Evolutionary conservation across 2,888 invertebrate species (phyloP).

Genomic region (Apomyelois bistriatella): DNA sequence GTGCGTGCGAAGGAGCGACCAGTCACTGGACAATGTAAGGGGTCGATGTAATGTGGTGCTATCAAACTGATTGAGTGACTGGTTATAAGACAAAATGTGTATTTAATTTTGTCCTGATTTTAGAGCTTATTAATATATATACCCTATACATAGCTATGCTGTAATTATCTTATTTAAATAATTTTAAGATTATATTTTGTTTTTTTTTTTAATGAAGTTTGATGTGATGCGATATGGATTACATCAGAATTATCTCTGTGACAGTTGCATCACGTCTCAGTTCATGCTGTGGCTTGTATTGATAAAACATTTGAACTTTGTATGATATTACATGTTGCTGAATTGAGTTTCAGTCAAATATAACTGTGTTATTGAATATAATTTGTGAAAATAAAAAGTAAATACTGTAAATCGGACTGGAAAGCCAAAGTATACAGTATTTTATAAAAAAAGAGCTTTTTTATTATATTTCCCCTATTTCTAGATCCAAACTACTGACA

Average conservation of each 20-base stretch:
- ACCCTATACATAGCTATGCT: constrained; percentile 66
- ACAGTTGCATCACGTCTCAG: constrained; percentile 37
- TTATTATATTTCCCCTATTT: constrained; percentile 29
- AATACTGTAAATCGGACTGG: constrained; percentile 78
- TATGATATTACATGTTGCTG: constrained; percentile 63
- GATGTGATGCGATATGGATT: constrained; percentile 32
- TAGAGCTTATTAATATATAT: constrained; percentile 79
- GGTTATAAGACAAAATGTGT: constrained; percentile 61
- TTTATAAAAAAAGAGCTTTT: constrained; percentile 52
- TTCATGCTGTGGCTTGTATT: constrained; percentile 50
- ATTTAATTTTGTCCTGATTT: constrained; percentile 74
- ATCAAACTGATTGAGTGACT: constrained; percentile 66
- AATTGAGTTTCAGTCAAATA: constrained; percentile 62
- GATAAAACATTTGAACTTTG: constrained; percentile 47
- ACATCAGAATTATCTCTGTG: constrained; percentile 22
- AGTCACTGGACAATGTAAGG: constrained; percentile 55
- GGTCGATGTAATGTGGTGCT: constrained; percentile 68
- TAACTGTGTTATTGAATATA: constrained; percentile 71
- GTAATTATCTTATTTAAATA: constrained; percentile 71
- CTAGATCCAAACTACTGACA: too few relatives aligned
- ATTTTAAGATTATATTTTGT: constrained; percentile 66
- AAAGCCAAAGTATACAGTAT: constrained; percentile 80
- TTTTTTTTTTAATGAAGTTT: constrained; percentile 43
- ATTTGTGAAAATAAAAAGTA: constrained; percentile 64
- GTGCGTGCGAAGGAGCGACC: constrained; percentile 27